Evolutionary conservation across 2,888 invertebrate genomes (phyloP).

Genomic region (Adelognathus sp.): DNA sequence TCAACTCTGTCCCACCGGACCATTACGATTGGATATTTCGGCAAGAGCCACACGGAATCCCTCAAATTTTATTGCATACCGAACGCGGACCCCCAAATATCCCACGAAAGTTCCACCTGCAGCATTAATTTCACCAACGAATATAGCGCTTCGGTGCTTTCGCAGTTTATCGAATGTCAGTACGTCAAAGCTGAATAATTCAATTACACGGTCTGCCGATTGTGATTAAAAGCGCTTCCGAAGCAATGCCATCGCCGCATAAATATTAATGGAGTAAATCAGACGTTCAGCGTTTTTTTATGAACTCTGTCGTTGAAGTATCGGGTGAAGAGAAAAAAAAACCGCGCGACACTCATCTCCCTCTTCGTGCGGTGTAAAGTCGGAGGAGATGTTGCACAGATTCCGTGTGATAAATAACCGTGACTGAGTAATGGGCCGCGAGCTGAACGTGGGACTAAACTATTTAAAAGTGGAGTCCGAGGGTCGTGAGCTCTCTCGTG

Average conservation of each 20-base stretch:
- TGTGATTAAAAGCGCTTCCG: not conserved
- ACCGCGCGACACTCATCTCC: constrained; percentile 5
- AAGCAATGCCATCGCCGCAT: not conserved
- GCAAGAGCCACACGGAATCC: constrained; percentile 30
- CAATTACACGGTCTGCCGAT: not conserved
- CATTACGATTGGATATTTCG: constrained; percentile 20
- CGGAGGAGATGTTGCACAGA: constrained; percentile 30
- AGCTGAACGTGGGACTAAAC: constrained; percentile 63
- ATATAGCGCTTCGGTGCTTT: constrained; percentile 4
- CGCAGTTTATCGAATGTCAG: not conserved
- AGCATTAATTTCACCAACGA: constrained; percentile 4
- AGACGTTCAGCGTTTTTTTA: not conserved
- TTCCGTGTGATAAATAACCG: constrained; percentile 44
- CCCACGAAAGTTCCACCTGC: constrained; percentile 7
- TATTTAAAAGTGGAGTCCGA: constrained; percentile 62
- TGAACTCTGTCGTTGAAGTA: not conserved
- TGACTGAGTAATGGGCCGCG: constrained; percentile 32
- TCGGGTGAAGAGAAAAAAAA: not conserved
- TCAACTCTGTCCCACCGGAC: constrained; percentile 40
- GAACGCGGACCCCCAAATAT: constrained; percentile 28
- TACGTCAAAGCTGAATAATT: not conserved
- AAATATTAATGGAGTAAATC: constrained; percentile 1
- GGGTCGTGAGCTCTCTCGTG: constrained; percentile 40
- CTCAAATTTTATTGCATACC: constrained; percentile 52
- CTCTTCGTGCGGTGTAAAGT: constrained; percentile 5